Evolutionary conservation across 2,113 vertebrate genomes (phyloP), one percentile per base, ranked within the genome.

Genomic region (Amblyornis subalaris): DNA sequence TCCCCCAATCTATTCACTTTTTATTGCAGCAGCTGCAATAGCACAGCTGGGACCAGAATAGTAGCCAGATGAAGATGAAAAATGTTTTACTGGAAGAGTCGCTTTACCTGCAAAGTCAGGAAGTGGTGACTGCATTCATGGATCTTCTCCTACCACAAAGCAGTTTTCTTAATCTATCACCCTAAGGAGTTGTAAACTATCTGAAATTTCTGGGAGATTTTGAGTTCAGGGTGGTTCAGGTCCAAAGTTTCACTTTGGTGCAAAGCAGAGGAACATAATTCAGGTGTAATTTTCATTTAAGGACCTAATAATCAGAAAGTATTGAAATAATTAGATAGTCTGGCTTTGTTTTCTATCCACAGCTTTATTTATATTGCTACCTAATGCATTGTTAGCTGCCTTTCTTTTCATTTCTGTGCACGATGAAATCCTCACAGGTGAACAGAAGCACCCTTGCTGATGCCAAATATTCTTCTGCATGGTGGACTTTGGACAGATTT

Each of bases 11-110:
- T 74, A 80, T 84, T 69, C 28, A 42, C 42, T 90, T 90, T 96
- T 92, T 92, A 93, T 86, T 90, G 75, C 64, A 90, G 86, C 50
- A 77, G 60, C 42, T 91, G 73, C 69, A 95, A 86, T 66, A 84
- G 83, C 76, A 91, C 91, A 92, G 72, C 76, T 94, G 89, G 87
- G 93, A 95, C 80, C 44, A 60, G 26, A 81, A 81, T 11, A 94
- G 73, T 51, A 81, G 73, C 62, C 87, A 78, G 60, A 70, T 28
- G 60, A 95, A 93, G 67, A 84, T 74, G 65, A 96, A 88, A 90
- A 93, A 90, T 69, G n/a, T 42, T 93, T 93, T 94, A 75, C 88
- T 88, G 67, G 67, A 94, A 95, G 15, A 90, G 66, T 45, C 79
- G 40, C 74, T 88, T 86, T 90, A 80, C 83, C 54, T 80, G 45